These are phyloP conservation scores for Colostygia pectinataria DNA, from an alignment of 2,888 invertebrate species.

Conservation along the genomic window DNA sequence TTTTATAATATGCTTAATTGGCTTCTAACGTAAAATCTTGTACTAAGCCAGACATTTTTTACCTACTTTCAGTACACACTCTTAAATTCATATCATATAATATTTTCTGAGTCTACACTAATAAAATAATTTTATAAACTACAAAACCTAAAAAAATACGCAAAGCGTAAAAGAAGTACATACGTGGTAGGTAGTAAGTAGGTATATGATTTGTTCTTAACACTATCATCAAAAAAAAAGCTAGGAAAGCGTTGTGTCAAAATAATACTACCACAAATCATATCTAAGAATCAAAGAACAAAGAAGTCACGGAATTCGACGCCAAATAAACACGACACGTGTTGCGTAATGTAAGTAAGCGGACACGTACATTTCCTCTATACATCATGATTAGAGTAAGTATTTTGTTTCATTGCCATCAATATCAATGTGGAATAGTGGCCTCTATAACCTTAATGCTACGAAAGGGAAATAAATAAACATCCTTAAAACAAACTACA, in stretches of 20 bases:
- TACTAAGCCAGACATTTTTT: no score
- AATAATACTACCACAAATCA: slow-evolving; percentile 8
- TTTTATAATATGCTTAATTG: no score
- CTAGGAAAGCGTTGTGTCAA: slow-evolving; percentile 1
- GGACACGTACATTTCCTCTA: slow-evolving; percentile 15
- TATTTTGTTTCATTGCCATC: slow-evolving; percentile 31
- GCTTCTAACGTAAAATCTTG: no score
- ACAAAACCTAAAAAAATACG: no score
- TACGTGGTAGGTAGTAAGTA: no score
- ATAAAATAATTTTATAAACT: no score
- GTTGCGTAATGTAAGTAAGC: slow-evolving; percentile 3
- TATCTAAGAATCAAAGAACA: background rate
- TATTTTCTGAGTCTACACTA: no score
- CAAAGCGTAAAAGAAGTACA: background rate
- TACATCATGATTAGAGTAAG: slow-evolving; percentile 31
- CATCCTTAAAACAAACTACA: no score
- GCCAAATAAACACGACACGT: slow-evolving; percentile 6
- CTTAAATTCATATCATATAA: no score
- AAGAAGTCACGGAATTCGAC: background rate
- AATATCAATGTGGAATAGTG: slow-evolving; percentile 39
- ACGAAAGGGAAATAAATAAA: slow-evolving; percentile 6
- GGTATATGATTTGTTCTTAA: no score
- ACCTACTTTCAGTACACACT: no score
- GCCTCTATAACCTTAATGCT: slow-evolving; percentile 1
- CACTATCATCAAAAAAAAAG: no score